Conservation (phyloP, 1,140 invertebrate species). For the Elysia chlorotica region DNA sequence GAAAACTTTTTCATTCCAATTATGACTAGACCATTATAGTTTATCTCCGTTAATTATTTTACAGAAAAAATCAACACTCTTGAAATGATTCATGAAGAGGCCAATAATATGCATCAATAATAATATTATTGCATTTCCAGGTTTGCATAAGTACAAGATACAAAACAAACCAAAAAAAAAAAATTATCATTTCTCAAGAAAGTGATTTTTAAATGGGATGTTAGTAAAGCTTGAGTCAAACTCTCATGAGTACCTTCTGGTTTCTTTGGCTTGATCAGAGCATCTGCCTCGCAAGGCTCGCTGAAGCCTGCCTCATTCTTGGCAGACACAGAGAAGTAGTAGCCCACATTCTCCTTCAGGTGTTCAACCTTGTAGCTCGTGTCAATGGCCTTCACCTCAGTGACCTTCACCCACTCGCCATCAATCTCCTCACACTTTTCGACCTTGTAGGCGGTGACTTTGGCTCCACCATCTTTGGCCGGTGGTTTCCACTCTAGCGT, state of each 20-base stretch:
- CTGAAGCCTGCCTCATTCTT: constrained; percentile 93
- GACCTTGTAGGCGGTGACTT: constrained; percentile 71
- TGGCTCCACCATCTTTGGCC: constrained; percentile 83
- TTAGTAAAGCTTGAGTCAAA: no score
- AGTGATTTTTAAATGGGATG: no score
- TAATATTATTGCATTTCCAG: no score
- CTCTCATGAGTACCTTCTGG: constrained; percentile 50
- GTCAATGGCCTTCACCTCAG: constrained; percentile 37
- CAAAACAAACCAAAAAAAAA: no score
- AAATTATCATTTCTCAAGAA: no score
- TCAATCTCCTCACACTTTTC: constrained; percentile 44
- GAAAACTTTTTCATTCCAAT: no score
- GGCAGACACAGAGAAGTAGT: constrained; percentile 94
- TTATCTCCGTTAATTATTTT: no score
- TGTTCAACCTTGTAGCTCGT: constrained; percentile 70
- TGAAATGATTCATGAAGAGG: no score
- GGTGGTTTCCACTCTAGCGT: constrained; percentile 88
- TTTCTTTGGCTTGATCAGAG: constrained; percentile 44
- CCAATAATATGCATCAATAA: no score
- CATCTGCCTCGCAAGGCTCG: constrained; percentile 83
- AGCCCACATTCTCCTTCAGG: constrained; percentile 90
- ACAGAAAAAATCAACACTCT: no score
- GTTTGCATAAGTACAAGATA: no score
- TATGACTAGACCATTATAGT: no score
- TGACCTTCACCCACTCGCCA: constrained; percentile 50